A percentile compares a stretch with the other conserved stretches of the same genome.
These are phyloP conservation scores for Lateolabrax maculatus DNA, from an alignment of 2,797 vertebrate species.

Conservation along the genomic window DNA sequence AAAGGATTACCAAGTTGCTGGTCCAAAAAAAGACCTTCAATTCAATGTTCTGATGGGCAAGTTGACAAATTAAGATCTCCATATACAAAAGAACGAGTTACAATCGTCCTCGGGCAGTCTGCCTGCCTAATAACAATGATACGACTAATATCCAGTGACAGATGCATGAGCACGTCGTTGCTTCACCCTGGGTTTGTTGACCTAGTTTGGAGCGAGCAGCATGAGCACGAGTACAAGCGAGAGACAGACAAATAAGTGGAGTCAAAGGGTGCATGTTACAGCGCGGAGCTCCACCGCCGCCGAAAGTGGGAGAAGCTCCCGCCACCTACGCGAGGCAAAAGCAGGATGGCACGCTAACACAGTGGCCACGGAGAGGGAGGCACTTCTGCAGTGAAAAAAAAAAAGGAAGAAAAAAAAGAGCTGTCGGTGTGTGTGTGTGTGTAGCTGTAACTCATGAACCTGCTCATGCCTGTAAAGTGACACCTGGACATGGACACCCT, in stretches of 20 bases:
- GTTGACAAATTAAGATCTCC: conserved; percentile 34
- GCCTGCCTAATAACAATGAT: conserved; percentile 38
- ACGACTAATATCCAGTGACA: conserved; percentile 60
- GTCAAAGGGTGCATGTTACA: conserved; percentile 35
- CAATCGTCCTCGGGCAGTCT: conserved; percentile 45
- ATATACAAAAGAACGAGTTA: conserved; percentile 34
- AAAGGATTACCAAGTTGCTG: neutral
- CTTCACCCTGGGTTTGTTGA: conserved; percentile 55
- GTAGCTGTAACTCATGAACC: conserved; percentile 25
- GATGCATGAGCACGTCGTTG: conserved; percentile 57
- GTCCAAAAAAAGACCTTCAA: conserved; percentile 1
- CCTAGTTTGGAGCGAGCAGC: conserved; percentile 50
- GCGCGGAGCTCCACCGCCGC: neutral
- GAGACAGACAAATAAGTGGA: conserved; percentile 45
- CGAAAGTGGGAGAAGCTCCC: conserved; percentile 25
- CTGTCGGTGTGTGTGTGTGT: conserved; percentile 14
- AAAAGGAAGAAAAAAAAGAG: conserved; percentile 21
- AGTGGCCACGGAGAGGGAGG: conserved; percentile 12
- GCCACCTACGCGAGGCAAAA: conserved; percentile 30
- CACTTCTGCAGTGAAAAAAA: conserved; percentile 21
- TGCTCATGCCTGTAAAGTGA: conserved; percentile 37
- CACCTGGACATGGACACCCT: conserved; percentile 32
- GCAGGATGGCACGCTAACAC: conserved; percentile 26
- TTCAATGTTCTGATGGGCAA: conserved; percentile 36
- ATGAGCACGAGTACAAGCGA: neutral